Conservation (phyloP, 2,888 invertebrate genomes). For the Himalopsyche japonica region DNA sequence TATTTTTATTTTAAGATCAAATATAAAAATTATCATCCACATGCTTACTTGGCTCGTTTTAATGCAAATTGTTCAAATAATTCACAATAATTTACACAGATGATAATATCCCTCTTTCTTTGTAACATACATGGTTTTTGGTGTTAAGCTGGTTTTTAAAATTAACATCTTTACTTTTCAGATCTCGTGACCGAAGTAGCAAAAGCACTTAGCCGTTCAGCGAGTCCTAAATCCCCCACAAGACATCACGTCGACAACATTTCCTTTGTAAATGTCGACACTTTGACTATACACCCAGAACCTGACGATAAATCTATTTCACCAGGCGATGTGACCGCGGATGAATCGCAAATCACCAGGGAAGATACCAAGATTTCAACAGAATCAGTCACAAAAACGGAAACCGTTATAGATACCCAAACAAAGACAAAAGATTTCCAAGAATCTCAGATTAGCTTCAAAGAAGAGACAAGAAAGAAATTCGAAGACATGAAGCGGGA, state of each 20-base stretch:
- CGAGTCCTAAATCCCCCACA: slow-evolving; percentile 56
- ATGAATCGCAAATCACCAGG: neutral
- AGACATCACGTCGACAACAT: slow-evolving; percentile 57
- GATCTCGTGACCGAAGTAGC: slow-evolving; percentile 53
- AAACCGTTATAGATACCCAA: slow-evolving; percentile 19
- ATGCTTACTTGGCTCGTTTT: neutral
- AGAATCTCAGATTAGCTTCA: slow-evolving; percentile 31
- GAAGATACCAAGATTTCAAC: slow-evolving; percentile 20
- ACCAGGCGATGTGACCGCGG: neutral
- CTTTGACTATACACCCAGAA: slow-evolving; percentile 37
- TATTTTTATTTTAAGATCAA: neutral
- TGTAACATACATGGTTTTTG: neutral
- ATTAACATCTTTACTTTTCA: slow-evolving; percentile 47
- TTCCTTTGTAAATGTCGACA: slow-evolving; percentile 57
- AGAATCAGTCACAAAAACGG: slow-evolving; percentile 12
- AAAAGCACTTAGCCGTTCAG: slow-evolving; percentile 50
- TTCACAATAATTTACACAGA: neutral
- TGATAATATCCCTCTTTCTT: neutral
- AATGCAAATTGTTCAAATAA: neutral
- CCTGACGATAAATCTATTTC: slow-evolving; percentile 3
- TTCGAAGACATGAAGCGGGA: slow-evolving; percentile 40
- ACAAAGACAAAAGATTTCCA: slow-evolving; percentile 37
- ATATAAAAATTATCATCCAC: neutral
- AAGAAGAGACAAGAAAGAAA: slow-evolving; percentile 34
- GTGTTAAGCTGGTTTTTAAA: neutral